phyloP scores from a whole-genome alignment of 2,797 vertebrate species.

The Rhabdomys pumilio region DNA sequence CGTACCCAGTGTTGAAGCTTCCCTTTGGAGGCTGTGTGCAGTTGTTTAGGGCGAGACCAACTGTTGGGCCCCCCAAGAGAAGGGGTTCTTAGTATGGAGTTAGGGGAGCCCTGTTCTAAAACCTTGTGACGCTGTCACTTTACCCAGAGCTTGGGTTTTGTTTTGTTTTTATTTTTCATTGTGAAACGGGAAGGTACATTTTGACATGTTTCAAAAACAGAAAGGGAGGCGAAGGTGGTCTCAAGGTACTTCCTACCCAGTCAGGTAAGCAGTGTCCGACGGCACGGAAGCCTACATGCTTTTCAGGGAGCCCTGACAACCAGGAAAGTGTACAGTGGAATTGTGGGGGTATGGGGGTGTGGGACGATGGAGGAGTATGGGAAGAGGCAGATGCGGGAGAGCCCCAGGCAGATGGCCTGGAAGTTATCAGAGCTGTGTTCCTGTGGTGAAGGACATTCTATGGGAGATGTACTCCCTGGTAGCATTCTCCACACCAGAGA shows the following conservation, averaged over 20 bases:
- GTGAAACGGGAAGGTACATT: not conserved
- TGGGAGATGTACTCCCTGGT: not conserved
- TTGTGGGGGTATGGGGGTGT: rapidly evolving
- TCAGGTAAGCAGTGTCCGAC: not conserved
- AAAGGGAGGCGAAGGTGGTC: not conserved
- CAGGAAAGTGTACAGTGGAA: rapidly evolving
- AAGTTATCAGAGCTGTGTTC: not conserved
- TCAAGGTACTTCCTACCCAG: not conserved
- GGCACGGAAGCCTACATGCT: rapidly evolving
- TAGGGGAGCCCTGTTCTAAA: not conserved
- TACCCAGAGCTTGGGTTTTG: not conserved
- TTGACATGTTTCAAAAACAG: rapidly evolving
- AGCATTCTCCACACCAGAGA: not conserved
- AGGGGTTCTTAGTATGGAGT: not conserved
- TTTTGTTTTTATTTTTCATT: not conserved
- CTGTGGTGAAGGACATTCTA: rapidly evolving
- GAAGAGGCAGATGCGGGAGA: not conserved
- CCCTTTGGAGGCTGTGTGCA: rapidly evolving
- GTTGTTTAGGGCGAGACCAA: rapidly evolving
- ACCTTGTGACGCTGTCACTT: not conserved
- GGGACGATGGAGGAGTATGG: not conserved
- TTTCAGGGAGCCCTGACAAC: not conserved
- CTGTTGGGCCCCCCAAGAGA: not conserved
- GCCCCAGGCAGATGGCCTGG: not conserved
- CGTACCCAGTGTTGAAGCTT: rapidly evolving